phyloP scores from a whole-genome alignment of 2,113 vertebrate species.

The Campylomormyrus numenius region DNA sequence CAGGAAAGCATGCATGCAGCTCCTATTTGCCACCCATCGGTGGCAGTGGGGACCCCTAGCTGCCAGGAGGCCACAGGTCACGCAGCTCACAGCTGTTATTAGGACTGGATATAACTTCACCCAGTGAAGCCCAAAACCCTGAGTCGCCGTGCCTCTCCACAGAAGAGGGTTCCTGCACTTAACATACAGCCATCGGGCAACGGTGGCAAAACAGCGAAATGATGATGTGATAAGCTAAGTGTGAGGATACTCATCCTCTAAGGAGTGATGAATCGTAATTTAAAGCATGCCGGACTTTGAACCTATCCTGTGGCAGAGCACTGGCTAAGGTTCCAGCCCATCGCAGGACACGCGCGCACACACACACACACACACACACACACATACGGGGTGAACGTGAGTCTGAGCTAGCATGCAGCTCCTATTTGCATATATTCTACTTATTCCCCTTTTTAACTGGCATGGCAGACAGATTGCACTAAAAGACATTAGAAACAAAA shows the following conservation, averaged over 20 bases:
- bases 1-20: not conserved
- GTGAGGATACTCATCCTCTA: not conserved
- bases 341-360: not conserved
- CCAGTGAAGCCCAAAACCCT: not conserved
- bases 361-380: not conserved
- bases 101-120: not conserved
- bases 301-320: not conserved
- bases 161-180: not conserved
- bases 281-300: not conserved
- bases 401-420: too few species aligned
- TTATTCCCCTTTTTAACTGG: not conserved
- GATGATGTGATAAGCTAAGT: not conserved
- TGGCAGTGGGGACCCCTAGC: not conserved
- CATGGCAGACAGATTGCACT: not conserved
- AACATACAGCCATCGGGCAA: not conserved
- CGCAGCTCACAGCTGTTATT: not conserved
- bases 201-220: not conserved
- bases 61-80: not conserved
- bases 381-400: not conserved
- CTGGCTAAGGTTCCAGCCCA: not conserved
- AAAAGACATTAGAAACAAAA: conserved; percentile 5
- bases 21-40: not conserved
- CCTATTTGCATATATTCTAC: not conserved
- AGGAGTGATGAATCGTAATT: not conserved
- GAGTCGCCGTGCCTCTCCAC: not conserved